Conservation (phyloP, 2,888 invertebrate genomes). For the Sceliomorpha sp. region DNA sequence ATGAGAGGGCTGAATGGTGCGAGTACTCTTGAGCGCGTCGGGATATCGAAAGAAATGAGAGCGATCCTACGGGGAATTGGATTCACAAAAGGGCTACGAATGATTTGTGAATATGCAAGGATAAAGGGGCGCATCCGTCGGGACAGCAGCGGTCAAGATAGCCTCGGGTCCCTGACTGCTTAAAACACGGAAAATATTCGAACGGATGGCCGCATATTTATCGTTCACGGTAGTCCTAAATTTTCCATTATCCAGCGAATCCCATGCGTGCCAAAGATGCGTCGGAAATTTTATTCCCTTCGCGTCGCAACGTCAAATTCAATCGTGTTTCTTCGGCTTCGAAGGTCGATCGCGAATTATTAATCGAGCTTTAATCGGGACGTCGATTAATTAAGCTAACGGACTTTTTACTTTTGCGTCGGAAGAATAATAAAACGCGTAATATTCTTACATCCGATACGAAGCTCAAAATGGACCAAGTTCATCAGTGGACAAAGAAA, state of each 20-base stretch:
- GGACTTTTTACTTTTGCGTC: too few relatives aligned
- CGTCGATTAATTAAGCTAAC: too few relatives aligned
- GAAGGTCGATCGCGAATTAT: too few relatives aligned
- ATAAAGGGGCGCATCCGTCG: slow-evolving; percentile 74
- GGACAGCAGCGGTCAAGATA: slow-evolving; percentile 77
- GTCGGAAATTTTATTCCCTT: slow-evolving; percentile 64
- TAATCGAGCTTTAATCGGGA: too few relatives aligned
- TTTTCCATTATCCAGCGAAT: slow-evolving; percentile 77
- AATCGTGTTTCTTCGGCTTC: too few relatives aligned
- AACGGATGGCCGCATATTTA: slow-evolving; percentile 80
- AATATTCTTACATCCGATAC: too few relatives aligned
- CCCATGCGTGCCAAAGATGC: slow-evolving; percentile 65
- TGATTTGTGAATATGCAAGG: slow-evolving; percentile 80
- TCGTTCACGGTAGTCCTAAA: slow-evolving; percentile 76
- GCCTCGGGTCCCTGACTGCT: slow-evolving; percentile 74
- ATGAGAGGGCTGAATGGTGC: slow-evolving; percentile 42
- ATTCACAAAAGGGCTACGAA: slow-evolving; percentile 69
- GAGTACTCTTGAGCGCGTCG: slow-evolving; percentile 40
- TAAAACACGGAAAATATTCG: slow-evolving; percentile 80
- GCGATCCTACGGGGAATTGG: slow-evolving; percentile 67
- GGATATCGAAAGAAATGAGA: slow-evolving; percentile 53
- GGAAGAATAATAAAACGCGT: too few relatives aligned
- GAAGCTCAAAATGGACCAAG: slow-evolving; percentile 20
- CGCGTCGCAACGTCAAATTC: too few relatives aligned
- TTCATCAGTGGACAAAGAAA: slow-evolving; percentile 17